Base-by-base conservation (phyloP, 2,113 vertebrate genomes). In the Pelecanoides urinatrix region DNA sequence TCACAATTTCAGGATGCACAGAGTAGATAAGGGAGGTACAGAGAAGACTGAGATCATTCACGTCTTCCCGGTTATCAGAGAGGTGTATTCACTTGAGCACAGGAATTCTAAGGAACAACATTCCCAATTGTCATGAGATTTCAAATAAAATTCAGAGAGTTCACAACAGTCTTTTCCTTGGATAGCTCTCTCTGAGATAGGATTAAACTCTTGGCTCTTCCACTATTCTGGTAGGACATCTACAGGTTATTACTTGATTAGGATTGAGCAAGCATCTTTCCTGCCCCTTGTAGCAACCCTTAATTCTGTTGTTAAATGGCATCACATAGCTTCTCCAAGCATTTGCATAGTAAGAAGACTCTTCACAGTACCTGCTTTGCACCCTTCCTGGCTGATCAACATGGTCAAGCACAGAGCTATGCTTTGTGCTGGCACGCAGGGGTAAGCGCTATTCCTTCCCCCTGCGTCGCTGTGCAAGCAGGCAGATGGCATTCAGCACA, bases 201-300 rank as follows among this genome's bases (percentile, higher is more conserved):
- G 40, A 16, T 42, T 47, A n/a, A 75, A 32, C 25, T 82, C 47
- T 26, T 17, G 34, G 52, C 26, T 50, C 36, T 50, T 36, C 40
- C 34, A 36, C 34, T 30, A 0, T 6, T 13, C 61, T 40, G 27
- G n/a, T 0, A 18, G 25, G 6, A n/a, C n/a, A 10, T 27, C 49
- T 55, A 25, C 25, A 72, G 56, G 7, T 30, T 65, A 8, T 20
- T 49, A 10, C 36, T 44, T 76, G 4, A 6, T 26, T 13, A 20
- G 40, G 47, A 29, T 2, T 11, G 38, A 29, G 4, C 45, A 29
- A 50, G 7, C 9, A n/a, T 16, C 27, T 9, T 56, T 75, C 56
- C 52, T 67, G 34, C 58, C 66, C 27, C 81, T 68, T 18, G 22
- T 4, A 42, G 47, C 10, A 61, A 0, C 16, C 27, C 42, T 17